Conservation (phyloP, 2,888 invertebrate genomes). For the Acanthosepion lycidas region DNA sequence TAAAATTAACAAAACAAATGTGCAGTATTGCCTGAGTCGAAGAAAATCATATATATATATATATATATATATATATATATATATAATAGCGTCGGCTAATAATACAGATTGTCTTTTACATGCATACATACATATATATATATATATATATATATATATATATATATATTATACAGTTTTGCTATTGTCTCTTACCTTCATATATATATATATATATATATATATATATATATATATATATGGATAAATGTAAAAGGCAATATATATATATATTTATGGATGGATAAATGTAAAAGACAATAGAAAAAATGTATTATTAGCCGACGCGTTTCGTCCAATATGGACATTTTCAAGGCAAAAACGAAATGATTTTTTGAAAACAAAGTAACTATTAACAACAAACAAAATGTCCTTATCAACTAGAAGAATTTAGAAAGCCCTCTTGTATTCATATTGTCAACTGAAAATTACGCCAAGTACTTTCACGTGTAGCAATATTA, state of each 20-base stretch:
- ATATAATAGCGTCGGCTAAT: too few relatives aligned
- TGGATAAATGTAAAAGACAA: neutral
- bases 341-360: too few relatives aligned
- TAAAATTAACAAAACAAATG: neutral
- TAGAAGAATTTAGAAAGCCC: too few relatives aligned
- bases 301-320: too few relatives aligned
- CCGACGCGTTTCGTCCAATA: too few relatives aligned
- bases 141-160: neutral
- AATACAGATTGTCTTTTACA: neutral
- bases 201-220: constrained; percentile 23
- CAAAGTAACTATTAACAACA: too few relatives aligned
- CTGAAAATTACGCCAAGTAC: too few relatives aligned
- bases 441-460: too few relatives aligned
- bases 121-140: neutral
- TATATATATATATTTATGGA: neutral
- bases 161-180: neutral
- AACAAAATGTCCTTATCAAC: too few relatives aligned
- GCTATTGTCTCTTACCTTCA: neutral
- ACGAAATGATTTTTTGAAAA: too few relatives aligned
- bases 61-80: neutral
- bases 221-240: constrained; percentile 34
- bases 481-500: too few relatives aligned
- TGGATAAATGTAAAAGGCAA: neutral
- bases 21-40: too few relatives aligned
- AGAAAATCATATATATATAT: neutral